Base-by-base conservation (phyloP, 2,888 invertebrate species). In the Bhutanitis thaidina region DNA sequence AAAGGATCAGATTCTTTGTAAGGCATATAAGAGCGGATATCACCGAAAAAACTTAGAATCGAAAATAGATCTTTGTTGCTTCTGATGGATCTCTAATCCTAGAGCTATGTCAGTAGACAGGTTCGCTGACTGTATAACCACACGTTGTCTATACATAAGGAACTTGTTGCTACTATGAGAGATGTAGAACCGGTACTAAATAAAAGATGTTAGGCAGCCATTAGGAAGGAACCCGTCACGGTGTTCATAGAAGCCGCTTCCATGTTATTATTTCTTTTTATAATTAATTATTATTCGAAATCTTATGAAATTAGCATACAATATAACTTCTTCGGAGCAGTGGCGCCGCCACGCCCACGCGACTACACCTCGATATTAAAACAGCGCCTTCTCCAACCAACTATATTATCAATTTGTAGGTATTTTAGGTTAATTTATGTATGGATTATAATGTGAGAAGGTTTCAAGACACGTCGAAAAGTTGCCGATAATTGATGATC, bases 211-310 rank as follows among this genome's bases (percentile, higher is more conserved):
- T 15, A 35, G 41, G 41, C 46, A 40, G 37, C 52, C 36, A 58
- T 59, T 60, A 64, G 54, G 41, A 55, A 56, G 56, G 58, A 74
- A 75, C 80, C 69, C 66, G 80, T 78, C 67, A 66, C 74, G 73
- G 68, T 64, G 54, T 65, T 69, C 65, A 72, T 76, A 74, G 67
- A 65, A 71, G 67, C 73, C 61, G 72, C 74, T 72, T 68, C 74
- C 68, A 77, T 73, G 71, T 76, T 72, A 66, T 77, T 79, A 73
- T 82, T 77, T 70, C 67, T 73, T 80, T 73, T 82, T 76, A 69
- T 67, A 71, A 69, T 74, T 81, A 78, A 81, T 86, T 79, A 79
- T 78, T 77, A 79, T 86, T 84, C 76, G 56, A 80, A 68, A 64
- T 63, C 57, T 58, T 65, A 55, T 60, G 60, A 60, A 61, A 72